Percentiles rank a stretch among this genome's conserved stretches.
Conservation (phyloP, 2,888 invertebrate genomes). For the Acleris laterana region DNA sequence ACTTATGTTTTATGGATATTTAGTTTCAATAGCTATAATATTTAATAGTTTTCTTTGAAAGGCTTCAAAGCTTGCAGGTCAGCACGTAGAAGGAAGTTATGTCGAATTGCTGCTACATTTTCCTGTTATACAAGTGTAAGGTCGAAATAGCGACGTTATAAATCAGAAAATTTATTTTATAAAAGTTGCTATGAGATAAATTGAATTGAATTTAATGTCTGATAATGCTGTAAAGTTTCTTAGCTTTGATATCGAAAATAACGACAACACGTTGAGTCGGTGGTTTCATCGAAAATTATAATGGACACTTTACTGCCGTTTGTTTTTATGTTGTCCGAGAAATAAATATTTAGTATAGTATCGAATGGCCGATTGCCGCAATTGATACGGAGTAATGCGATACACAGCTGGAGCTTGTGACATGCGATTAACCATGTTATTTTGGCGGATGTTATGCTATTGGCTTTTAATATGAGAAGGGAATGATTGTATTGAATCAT, state of each 20-base stretch:
- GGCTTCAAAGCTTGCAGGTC: constrained; percentile 21
- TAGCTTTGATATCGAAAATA: too few relatives aligned
- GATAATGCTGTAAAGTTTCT: too few relatives aligned
- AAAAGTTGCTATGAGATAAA: too few relatives aligned
- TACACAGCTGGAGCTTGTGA: constrained; percentile 22
- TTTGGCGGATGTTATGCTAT: too few relatives aligned
- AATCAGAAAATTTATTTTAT: background rate
- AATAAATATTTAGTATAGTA: constrained; percentile 21
- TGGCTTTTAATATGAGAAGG: too few relatives aligned
- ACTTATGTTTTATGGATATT: constrained; percentile 54
- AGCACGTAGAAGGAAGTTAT: constrained; percentile 25
- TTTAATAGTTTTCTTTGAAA: constrained; percentile 30
- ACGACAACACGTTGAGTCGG: too few relatives aligned
- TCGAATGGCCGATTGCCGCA: constrained; percentile 19
- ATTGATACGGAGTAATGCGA: constrained; percentile 29
- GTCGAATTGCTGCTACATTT: constrained; percentile 8
- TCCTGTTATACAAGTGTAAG: background rate
- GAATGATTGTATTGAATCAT: too few relatives aligned
- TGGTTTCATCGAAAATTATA: constrained; percentile 2
- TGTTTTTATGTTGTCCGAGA: constrained; percentile 26
- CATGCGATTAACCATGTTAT: background rate
- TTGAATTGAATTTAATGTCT: too few relatives aligned
- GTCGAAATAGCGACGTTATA: background rate
- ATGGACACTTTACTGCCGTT: constrained; percentile 16
- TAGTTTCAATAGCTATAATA: constrained; percentile 40